Evolutionary conservation across 2,113 vertebrate species (phyloP).

Genomic region (Calonectris borealis): DNA sequence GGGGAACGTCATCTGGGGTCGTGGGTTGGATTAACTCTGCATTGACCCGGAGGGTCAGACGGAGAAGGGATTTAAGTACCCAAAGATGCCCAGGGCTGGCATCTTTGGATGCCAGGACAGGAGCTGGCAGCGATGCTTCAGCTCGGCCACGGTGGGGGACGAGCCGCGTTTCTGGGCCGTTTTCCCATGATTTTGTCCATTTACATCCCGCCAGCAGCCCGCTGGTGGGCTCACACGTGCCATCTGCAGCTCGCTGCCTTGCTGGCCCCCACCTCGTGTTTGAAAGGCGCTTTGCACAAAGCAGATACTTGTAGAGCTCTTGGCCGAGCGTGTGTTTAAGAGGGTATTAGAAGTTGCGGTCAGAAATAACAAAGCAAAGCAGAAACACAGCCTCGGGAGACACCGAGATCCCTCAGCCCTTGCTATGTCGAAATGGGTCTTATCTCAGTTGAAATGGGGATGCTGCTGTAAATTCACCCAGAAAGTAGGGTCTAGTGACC

Average conservation of each 20-base stretch:
- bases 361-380: neutral
- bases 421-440: accelerated
- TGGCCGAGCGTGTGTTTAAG: accelerated
- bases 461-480: neutral
- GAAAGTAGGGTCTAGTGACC: accelerated
- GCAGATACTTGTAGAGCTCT: neutral
- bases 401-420: accelerated
- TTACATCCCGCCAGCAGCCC: neutral
- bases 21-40: neutral
- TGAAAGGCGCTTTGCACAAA: neutral
- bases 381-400: neutral
- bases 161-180: neutral
- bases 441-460: neutral
- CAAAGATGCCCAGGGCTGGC: neutral
- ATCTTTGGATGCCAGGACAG: neutral
- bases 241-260: neutral
- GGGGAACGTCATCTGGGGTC: neutral
- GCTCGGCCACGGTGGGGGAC: accelerated
- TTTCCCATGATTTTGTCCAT: neutral
- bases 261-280: neutral
- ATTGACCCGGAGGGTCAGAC: accelerated
- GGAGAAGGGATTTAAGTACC: neutral
- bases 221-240: neutral
- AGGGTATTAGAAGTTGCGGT: neutral
- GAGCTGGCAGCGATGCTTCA: neutral